Base-by-base conservation (phyloP, 1,140 invertebrate species). In the Antheraea pernyi region DNA sequence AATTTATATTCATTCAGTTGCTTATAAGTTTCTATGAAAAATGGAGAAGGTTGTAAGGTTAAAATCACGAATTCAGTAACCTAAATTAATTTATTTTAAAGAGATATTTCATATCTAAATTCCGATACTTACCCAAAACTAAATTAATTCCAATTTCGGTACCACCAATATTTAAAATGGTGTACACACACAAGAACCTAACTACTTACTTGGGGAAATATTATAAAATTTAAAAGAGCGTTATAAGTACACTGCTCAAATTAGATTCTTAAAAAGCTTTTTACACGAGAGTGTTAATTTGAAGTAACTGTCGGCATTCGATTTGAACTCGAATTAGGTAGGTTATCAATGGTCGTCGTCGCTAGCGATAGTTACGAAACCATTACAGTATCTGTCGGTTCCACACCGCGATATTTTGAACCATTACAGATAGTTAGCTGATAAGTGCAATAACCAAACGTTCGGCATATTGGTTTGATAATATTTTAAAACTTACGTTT, bases 241-340 rank as follows among this genome's bases (percentile, higher is more conserved):
- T 53, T 53, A n/a, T 53, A 53, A n/a, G 16, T 53, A 53, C 46
- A 53, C 16, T 53, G 13, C 46, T 16, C 46, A 53, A 53, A 53
- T 53, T 53, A 53, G 46, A 53, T 53, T 53, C 46, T 53, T 53
- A 53, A 53, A 53, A 53, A 53, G 11, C 46, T 53, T 53, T 53
- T 53, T 53, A 53, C 46, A 53, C 16, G 16, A 13, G 11, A 53
- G 46, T 53, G 46, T 53, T 53, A 53, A 53, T 53, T 53, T 53
- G 13, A 13, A 53, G 46, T 53, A 53, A 53, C 46, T 53, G 46
- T 53, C 46, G 11, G 46, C 16, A 53, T 53, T 53, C 16, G 46
- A 53, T 53, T 13, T 13, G 46, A 53, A 53, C 46, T 13, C 46
- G 46, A 53, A 53, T 13, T 13, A 53, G 46, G 16, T 53, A 53